Evolutionary conservation across 64 coral and sea anemone species (phyloP).

Genomic region (Platygyra sinensis): DNA sequence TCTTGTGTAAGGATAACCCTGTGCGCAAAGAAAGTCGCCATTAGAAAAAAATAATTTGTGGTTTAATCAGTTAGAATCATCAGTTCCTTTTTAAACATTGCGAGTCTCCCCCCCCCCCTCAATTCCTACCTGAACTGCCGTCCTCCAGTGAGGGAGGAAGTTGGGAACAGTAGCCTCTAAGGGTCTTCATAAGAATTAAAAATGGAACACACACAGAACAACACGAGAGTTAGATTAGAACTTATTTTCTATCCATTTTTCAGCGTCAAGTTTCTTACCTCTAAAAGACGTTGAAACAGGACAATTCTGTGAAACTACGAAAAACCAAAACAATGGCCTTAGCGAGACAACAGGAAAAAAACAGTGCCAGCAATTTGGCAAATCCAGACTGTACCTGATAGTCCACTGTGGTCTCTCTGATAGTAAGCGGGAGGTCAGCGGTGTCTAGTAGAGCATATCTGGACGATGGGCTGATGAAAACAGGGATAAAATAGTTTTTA

Average conservation of each 20-base stretch:
- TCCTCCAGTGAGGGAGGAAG: no score
- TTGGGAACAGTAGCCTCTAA: no score
- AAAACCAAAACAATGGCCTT: not conserved
- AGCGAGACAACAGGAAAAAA: not conserved
- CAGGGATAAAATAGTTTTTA: not conserved
- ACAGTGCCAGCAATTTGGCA: not conserved
- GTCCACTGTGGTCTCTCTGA: constrained; percentile 92
- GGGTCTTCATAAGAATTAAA: no score
- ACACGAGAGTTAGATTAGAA: not conserved
- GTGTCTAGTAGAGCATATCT: constrained; percentile 77
- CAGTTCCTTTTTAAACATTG: no score
- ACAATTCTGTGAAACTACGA: constrained; percentile 93
- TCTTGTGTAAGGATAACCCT: constrained; percentile 97
- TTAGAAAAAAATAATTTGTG: not conserved
- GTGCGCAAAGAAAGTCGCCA: not conserved
- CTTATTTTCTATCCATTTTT: not conserved
- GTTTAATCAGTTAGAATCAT: no score
- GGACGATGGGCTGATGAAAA: constrained; percentile 46
- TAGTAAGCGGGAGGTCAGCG: constrained; percentile 81
- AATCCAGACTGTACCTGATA: constrained; percentile 73
- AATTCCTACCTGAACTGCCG: no score
- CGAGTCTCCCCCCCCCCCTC: no score
- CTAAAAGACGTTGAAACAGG: constrained; percentile 87
- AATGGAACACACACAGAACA: no score
- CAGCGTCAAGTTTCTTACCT: constrained; percentile 47